A percentile compares a stretch with the other conserved stretches of the same genome.
These are phyloP conservation scores for Triplophysa dalaica DNA, from an alignment of 2,113 vertebrate genomes.

Conservation along the genomic window DNA sequence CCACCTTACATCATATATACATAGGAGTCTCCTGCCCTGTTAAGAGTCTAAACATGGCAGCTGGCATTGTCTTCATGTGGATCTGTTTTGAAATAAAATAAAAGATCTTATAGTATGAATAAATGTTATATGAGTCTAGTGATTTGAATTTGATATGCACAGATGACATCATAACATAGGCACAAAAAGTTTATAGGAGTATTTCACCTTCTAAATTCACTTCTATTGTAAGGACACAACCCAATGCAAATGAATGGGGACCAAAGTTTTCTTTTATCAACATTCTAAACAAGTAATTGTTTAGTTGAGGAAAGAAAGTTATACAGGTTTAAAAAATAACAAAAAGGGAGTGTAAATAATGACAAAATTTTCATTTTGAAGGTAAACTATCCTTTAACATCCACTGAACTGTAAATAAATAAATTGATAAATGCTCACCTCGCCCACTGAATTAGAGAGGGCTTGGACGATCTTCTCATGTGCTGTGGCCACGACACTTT, in stretches of 20 bases:
- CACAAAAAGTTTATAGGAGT: not conserved
- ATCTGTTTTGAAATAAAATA: conserved; percentile 75
- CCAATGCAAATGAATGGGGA: too few relatives aligned
- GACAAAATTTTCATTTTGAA: too few relatives aligned
- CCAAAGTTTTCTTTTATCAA: too few relatives aligned
- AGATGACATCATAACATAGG: not conserved
- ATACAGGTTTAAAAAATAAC: too few relatives aligned
- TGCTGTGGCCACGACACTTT: conserved; percentile 96
- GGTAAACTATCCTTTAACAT: too few relatives aligned
- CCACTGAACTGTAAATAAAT: too few relatives aligned
- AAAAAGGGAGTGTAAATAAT: too few relatives aligned
- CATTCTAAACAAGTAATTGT: too few relatives aligned
- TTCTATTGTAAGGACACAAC: too few relatives aligned
- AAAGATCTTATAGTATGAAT: not conserved
- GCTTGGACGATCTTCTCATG: conserved; percentile 99
- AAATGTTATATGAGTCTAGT: not conserved
- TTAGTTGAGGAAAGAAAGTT: too few relatives aligned
- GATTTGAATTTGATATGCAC: too few relatives aligned
- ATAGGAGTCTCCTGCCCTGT: conserved; percentile 97
- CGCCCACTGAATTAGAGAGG: conserved; percentile 95
- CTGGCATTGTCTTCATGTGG: conserved; percentile 99
- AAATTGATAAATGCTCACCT: conserved; percentile 77
- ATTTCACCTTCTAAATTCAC: too few relatives aligned
- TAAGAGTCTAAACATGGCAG: conserved; percentile 98
- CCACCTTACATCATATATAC: conserved; percentile 82